Evolutionary conservation across 2,888 invertebrate species (phyloP).

Genomic region (Lottia gigantea): DNA sequence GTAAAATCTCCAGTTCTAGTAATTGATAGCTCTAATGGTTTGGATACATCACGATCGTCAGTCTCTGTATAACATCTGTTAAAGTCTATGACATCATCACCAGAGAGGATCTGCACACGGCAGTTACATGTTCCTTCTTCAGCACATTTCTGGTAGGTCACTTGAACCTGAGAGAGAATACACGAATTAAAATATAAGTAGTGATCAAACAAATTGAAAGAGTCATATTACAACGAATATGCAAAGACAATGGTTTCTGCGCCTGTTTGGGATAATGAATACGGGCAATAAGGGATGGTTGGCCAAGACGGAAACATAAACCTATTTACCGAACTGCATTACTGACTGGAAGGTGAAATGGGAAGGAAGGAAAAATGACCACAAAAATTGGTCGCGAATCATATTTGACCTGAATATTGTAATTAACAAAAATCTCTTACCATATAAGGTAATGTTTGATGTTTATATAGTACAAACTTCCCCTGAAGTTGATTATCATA

Average conservation of each 20-base stretch:
- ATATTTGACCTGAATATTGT: too few relatives aligned
- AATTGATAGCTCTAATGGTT: neutral
- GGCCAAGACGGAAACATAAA: too few relatives aligned
- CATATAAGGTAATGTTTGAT: conserved; percentile 49
- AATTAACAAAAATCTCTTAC: conserved; percentile 32
- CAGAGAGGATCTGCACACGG: conserved; percentile 21
- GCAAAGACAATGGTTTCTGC: too few relatives aligned
- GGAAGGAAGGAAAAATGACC: too few relatives aligned
- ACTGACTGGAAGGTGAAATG: too few relatives aligned
- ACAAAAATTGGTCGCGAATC: too few relatives aligned
- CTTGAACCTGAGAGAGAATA: conserved; percentile 19
- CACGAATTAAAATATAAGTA: too few relatives aligned
- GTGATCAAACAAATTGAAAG: too few relatives aligned
- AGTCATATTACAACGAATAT: too few relatives aligned
- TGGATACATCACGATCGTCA: neutral
- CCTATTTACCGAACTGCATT: too few relatives aligned
- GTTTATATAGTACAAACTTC: conserved; percentile 47
- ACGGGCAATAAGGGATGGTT: too few relatives aligned
- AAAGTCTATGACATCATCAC: conserved; percentile 17
- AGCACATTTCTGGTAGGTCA: conserved; percentile 20
- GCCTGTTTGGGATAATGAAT: too few relatives aligned
- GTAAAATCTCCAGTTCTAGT: conserved; percentile 4
- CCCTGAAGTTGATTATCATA: neutral
- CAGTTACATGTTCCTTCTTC: conserved; percentile 25
- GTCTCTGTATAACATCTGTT: conserved; percentile 16